Conservation (phyloP, 2,797 vertebrate species). For the Peromyscus melanophrys region DNA sequence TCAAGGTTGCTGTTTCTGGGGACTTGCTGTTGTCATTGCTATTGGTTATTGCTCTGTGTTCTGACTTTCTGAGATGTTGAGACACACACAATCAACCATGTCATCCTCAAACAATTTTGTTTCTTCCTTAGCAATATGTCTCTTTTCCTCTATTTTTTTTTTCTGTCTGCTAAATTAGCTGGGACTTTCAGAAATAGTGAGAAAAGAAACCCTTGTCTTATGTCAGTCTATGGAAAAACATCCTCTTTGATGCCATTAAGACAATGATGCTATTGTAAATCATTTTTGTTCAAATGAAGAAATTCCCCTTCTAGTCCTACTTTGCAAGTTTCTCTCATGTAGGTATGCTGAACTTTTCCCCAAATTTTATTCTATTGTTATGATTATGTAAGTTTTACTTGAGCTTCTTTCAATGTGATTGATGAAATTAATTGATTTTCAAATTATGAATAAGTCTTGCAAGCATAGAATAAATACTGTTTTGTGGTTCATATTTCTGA, state of each 20-base stretch:
- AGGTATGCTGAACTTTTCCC: background rate
- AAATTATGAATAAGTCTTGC: background rate
- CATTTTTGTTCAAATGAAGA: background rate
- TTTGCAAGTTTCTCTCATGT: background rate
- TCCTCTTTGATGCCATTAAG: background rate
- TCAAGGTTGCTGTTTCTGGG: background rate
- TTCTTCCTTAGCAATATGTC: background rate
- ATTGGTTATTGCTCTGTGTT: background rate
- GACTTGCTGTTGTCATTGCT: background rate
- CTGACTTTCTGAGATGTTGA: background rate
- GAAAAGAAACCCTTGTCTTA: background rate
- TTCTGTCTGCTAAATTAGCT: background rate
- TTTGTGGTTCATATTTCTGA: background rate
- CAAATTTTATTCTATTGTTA: background rate
- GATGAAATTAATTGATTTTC: background rate
- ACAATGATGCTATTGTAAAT: background rate
- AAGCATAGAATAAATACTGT: background rate
- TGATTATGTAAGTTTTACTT: background rate
- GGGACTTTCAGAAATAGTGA: background rate
- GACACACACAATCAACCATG: background rate
- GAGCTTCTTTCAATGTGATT: background rate
- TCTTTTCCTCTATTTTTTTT: background rate
- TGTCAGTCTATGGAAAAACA: background rate
- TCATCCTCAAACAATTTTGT: background rate
- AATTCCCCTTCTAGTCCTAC: background rate